phyloP scores from a whole-genome alignment of 1,140 invertebrate genomes.

The Drosophila setifemur region DNA sequence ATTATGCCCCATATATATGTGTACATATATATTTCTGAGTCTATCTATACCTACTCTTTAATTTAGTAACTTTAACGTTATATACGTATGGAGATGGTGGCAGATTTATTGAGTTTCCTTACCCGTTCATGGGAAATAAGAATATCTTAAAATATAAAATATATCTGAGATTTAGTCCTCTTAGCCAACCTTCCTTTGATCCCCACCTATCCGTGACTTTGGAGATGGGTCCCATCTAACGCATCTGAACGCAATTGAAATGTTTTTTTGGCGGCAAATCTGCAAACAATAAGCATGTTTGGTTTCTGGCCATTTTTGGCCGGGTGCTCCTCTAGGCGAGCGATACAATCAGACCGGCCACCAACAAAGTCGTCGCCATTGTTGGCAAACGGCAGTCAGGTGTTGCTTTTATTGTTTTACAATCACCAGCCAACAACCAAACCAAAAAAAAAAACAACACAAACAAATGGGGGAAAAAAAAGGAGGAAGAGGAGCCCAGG shows the following conservation, averaged over 20 bases:
- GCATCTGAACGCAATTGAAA: conserved; percentile 70
- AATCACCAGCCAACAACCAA: conserved; percentile 59
- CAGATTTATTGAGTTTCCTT: too few species aligned
- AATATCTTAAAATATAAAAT: too few species aligned
- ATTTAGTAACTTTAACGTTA: too few species aligned
- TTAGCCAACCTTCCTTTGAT: too few species aligned
- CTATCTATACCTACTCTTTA: too few species aligned
- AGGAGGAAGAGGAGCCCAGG: conserved; percentile 27
- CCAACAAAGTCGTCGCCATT: conserved; percentile 69
- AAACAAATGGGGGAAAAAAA: neutral
- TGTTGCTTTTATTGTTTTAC: conserved; percentile 81
- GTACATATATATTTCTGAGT: too few species aligned
- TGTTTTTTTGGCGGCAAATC: conserved; percentile 65
- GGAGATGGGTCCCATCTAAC: too few species aligned
- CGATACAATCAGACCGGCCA: conserved; percentile 49
- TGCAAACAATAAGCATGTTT: conserved; percentile 75
- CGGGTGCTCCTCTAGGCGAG: conserved; percentile 5
- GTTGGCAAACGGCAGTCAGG: conserved; percentile 75
- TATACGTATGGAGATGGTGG: too few species aligned
- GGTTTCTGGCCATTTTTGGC: conserved; percentile 58
- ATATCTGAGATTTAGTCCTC: too few species aligned
- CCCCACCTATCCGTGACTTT: too few species aligned
- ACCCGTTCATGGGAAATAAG: too few species aligned
- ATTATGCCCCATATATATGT: too few species aligned
- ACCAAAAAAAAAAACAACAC: neutral